Evolutionary conservation across 2,797 vertebrate species (phyloP).

Genomic region (Cossypha polioptera): DNA sequence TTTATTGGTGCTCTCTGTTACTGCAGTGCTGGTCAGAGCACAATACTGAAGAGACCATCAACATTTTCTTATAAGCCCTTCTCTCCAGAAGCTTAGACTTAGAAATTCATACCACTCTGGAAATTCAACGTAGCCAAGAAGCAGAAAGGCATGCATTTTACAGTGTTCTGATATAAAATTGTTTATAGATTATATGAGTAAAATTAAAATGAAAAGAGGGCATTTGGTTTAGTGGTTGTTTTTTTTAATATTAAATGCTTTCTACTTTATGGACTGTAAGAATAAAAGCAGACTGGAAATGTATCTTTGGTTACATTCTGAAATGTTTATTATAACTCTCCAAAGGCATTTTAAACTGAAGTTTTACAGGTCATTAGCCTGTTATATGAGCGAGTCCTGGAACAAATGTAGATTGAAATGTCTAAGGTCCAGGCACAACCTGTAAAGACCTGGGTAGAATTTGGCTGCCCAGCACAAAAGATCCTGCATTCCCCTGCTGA

Average conservation of each 20-base stretch:
- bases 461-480: not conserved
- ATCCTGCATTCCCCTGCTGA: not conserved
- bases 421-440: not conserved
- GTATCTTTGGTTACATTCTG: not conserved
- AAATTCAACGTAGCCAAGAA: not conserved
- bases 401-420: not conserved
- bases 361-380: slow-evolving; percentile 21
- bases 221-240: not conserved
- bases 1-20: slow-evolving; percentile 48
- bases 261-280: not conserved
- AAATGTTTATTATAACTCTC: slow-evolving; percentile 1
- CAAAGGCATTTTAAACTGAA: slow-evolving; percentile 13
- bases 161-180: not conserved
- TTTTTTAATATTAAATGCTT: not conserved
- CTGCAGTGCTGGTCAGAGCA: slow-evolving; percentile 32
- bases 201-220: slow-evolving; percentile 6
- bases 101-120: not conserved
- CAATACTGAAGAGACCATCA: not conserved
- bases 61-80: not conserved
- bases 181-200: not conserved
- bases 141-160: not conserved
- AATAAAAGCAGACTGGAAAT: slow-evolving; percentile 15
- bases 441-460: not conserved
- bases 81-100: not conserved
- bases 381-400: not conserved